These are phyloP conservation scores for Gallinago jamesoni DNA, from an alignment of 2,113 vertebrate genomes.

Conservation along the genomic window DNA sequence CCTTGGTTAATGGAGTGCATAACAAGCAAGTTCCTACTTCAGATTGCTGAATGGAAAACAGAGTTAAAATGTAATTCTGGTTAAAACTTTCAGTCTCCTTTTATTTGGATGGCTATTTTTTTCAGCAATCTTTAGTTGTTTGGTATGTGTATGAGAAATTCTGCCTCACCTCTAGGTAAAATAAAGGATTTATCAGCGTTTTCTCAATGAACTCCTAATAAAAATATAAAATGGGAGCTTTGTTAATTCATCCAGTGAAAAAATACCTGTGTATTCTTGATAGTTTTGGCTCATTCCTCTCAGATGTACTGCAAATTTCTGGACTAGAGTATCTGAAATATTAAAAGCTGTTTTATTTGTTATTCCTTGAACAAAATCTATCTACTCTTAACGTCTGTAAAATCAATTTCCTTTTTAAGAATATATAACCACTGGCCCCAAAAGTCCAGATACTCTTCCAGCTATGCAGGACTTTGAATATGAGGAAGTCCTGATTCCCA, in stretches of 20 bases:
- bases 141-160: neutral
- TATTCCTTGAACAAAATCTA: neutral
- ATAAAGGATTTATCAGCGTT: neutral
- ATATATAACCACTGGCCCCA: neutral
- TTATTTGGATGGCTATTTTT: neutral
- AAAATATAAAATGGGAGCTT: neutral
- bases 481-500: neutral
- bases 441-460: neutral
- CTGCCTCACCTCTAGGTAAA: neutral
- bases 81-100: neutral
- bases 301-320: neutral
- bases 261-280: neutral
- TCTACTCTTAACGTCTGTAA: accelerated
- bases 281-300: neutral
- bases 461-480: neutral
- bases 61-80: neutral
- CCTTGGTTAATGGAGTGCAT: neutral
- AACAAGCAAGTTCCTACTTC: neutral
- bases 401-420: neutral
- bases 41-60: neutral
- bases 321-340: neutral
- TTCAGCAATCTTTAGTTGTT: neutral
- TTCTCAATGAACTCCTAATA: neutral
- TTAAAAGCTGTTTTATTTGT: neutral
- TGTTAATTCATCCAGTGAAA: neutral